Conservation (phyloP, 2,113 vertebrate genomes). For the Mormyrus iriodes region DNA sequence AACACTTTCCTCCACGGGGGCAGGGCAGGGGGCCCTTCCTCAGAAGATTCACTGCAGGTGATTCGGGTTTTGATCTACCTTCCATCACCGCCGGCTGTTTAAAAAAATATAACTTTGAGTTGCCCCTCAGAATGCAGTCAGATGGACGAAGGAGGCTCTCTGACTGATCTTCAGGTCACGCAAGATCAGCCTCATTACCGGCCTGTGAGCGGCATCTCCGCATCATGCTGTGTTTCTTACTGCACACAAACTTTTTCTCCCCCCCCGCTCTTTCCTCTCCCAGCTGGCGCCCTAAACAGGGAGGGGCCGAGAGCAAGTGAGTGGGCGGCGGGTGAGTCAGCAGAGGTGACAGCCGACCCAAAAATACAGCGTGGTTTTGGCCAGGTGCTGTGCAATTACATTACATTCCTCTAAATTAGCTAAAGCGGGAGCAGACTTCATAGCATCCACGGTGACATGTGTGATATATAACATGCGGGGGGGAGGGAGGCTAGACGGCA, state of each 20-base stretch:
- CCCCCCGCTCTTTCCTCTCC: background rate
- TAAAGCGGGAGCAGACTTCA: background rate
- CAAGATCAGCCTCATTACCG: background rate
- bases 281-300: background rate
- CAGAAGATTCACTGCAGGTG: background rate
- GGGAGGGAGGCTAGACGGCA: background rate
- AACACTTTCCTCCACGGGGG: background rate
- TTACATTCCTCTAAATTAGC: conserved; percentile 1
- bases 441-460: background rate
- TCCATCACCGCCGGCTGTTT: background rate
- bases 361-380: background rate
- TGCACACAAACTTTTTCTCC: background rate
- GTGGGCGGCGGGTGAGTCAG: background rate
- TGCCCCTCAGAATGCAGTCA: background rate
- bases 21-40: background rate
- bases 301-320: background rate
- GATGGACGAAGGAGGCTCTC: background rate
- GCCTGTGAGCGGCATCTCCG: background rate
- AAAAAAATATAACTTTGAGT: background rate
- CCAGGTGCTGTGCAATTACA: background rate
- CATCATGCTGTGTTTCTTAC: background rate
- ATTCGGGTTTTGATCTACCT: background rate
- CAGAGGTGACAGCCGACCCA: background rate
- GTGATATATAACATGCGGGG: background rate
- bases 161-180: background rate